Conservation (phyloP, 2,113 vertebrate genomes). For the Orycteropus afer region DNA sequence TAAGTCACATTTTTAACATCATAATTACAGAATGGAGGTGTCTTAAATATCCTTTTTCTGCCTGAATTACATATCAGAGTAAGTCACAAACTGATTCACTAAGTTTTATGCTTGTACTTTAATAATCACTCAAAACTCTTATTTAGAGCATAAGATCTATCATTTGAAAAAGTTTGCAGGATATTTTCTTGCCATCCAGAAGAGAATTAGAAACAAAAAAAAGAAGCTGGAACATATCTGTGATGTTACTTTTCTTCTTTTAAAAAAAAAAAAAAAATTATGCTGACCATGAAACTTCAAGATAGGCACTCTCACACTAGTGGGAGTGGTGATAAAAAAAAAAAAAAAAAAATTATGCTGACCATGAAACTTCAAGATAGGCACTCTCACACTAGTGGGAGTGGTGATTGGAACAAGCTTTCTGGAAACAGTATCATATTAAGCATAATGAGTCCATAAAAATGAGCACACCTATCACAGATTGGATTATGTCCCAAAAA, state of each 20-base stretch:
- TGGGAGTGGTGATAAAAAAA: too few relatives aligned
- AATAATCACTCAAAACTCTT: not conserved
- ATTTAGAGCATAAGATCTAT: not conserved
- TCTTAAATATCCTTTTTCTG: not conserved
- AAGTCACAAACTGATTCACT: not conserved
- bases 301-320: not conserved
- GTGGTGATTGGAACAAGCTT: not conserved
- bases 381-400: not conserved
- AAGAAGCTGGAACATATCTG: not conserved
- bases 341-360: not conserved
- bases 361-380: not conserved
- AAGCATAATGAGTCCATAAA: not conserved
- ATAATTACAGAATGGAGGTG: not conserved
- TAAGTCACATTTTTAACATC: not conserved
- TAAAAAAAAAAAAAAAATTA: too few relatives aligned
- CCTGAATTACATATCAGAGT: not conserved
- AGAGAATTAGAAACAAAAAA: conserved; percentile 51
- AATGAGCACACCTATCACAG: not conserved
- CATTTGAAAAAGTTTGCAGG: conserved; percentile 26
- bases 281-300: not conserved
- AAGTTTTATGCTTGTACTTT: not conserved
- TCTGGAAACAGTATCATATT: not conserved
- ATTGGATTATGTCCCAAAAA: not conserved
- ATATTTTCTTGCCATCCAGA: not conserved
- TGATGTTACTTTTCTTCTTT: not conserved